Base-by-base conservation (phyloP, 2,113 vertebrate genomes). In the Proteles cristata region DNA sequence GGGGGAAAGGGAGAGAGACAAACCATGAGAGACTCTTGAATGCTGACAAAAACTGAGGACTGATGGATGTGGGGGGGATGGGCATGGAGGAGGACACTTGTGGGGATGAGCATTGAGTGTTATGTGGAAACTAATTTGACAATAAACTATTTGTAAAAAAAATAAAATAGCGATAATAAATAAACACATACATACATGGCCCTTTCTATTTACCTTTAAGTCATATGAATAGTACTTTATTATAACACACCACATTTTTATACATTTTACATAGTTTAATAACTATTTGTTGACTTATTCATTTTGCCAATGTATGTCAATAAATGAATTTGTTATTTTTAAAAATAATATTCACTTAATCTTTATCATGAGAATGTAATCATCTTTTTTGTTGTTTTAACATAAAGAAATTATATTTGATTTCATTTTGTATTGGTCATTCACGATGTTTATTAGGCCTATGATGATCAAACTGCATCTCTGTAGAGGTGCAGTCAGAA, bases 281-380 rank as follows among this genome's bases (percentile, higher is more conserved):
- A 77, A 71, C 19, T 81, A 81, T 76, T 77, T 85, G 58, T 68
- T 94, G 48, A 83, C 15, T 83, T 87, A 92, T 61, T 96, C 53
- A 89, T 93, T 97, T 96, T 94, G 43, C 25, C n/a, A 84, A 21
- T 83, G 71, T 93, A 71, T 88, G 43, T 90, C 23, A 79, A n/a
- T 93, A 74, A 94, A 19, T 28, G 33, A 90, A 2, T 1, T 33
- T 28, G 6, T 43, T 92, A 23, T 63, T 93, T 96, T 95, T 31
- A 77, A 82, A 90, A 85, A 82, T 82, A 95, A 95, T 74, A 74
- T 87, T 93, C 33, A 93, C 5, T 89, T 89, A 48, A 43, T 88
- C 48, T 94, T 88, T 35, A 77, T 69, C 11, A 92, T 17, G 15
- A 87, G 17, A 45, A 77, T 96, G 4, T 58, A 93, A 92, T 61